Conservation (phyloP, 2,888 invertebrate genomes). For the Xylota segnis region DNA sequence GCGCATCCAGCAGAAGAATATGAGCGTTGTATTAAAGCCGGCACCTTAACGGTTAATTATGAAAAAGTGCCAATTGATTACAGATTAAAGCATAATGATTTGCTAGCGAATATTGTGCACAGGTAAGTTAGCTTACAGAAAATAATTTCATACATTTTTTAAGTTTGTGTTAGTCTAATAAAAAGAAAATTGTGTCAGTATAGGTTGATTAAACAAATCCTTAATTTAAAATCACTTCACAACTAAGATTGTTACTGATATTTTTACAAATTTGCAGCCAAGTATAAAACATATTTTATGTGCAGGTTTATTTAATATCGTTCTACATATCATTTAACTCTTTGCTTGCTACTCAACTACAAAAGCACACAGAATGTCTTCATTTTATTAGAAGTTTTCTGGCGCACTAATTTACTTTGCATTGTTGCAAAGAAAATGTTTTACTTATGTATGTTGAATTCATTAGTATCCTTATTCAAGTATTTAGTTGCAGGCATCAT, state of each 20-base stretch:
- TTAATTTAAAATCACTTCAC: no score
- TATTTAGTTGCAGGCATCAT: not conserved
- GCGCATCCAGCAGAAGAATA: conserved; percentile 97
- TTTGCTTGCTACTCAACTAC: not conserved
- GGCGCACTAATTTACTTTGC: conserved; percentile 25
- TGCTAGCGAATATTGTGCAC: conserved; percentile 96
- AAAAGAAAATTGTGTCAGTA: no score
- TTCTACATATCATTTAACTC: not conserved
- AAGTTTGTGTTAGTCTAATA: no score
- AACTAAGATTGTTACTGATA: no score
- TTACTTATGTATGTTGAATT: not conserved
- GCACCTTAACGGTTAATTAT: conserved; percentile 97
- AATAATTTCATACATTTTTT: not conserved
- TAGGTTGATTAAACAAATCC: no score
- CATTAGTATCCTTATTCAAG: conserved; percentile 24
- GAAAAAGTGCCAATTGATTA: conserved; percentile 96
- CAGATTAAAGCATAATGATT: conserved; percentile 95
- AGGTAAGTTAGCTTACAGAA: conserved; percentile 86
- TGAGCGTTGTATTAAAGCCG: conserved; percentile 95
- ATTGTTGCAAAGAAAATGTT: conserved; percentile 29
- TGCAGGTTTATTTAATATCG: not conserved
- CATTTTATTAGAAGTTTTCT: not conserved
- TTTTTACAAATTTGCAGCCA: conserved; percentile 1
- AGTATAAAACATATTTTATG: not conserved
- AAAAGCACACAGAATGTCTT: conserved; percentile 10